phyloP scores from a whole-genome alignment of 2,797 vertebrate species.

The Melanotaenia pygmaea region DNA sequence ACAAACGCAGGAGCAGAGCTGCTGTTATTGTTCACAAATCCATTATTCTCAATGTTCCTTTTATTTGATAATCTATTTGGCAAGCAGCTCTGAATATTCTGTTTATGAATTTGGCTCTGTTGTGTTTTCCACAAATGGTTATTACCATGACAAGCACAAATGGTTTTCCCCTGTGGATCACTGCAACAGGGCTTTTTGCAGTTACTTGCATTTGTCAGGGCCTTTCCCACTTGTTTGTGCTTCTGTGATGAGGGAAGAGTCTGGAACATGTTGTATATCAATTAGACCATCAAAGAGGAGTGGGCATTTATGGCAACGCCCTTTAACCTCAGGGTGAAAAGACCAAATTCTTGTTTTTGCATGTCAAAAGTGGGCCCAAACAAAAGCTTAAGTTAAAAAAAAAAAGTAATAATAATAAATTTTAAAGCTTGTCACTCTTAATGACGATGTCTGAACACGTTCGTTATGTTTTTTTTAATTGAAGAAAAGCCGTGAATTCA shows the following conservation, averaged over 20 bases:
- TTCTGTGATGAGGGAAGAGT: constrained; percentile 60
- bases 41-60: constrained; percentile 64
- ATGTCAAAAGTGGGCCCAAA: constrained; percentile 68
- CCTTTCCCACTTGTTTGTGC: constrained; percentile 67
- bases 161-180: constrained; percentile 53
- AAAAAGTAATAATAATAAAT: constrained; percentile 11
- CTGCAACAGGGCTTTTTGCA: constrained; percentile 45
- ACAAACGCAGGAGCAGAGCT: constrained; percentile 54
- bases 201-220: constrained; percentile 50
- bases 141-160: constrained; percentile 67
- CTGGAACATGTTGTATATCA: constrained; percentile 81
- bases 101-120: constrained; percentile 62
- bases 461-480: constrained; percentile 43
- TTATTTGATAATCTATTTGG: constrained; percentile 69
- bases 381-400: constrained; percentile 51
- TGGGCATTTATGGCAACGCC: constrained; percentile 72
- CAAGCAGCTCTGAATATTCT: constrained; percentile 47
- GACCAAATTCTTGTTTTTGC: constrained; percentile 76
- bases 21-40: constrained; percentile 60
- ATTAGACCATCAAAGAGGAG: constrained; percentile 79
- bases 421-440: constrained; percentile 6
- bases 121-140: constrained; percentile 56
- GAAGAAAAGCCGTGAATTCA: constrained; percentile 25
- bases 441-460: constrained; percentile 23
- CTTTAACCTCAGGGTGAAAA: constrained; percentile 79